A percentile compares a stretch with the other conserved stretches of the same genome.
phyloP scores from a whole-genome alignment of 1,140 invertebrate genomes.

The Anagrus nilaparvatae region DNA sequence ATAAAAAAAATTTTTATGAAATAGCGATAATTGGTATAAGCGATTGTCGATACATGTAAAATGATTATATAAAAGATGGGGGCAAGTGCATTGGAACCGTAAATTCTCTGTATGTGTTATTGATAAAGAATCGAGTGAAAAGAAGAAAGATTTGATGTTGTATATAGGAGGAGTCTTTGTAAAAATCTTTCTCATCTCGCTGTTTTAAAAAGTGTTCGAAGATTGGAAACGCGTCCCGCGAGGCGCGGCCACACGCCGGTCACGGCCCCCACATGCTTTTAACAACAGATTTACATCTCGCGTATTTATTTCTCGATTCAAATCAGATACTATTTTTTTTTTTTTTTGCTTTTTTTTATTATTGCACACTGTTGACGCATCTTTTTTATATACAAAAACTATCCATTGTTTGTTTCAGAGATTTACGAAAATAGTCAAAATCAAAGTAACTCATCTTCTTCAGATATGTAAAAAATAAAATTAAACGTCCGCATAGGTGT shows the following conservation, averaged over 20 bases:
- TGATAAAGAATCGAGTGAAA: neutral
- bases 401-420: neutral
- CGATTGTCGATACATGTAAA: too few relatives aligned
- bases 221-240: constrained; percentile 38
- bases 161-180: neutral
- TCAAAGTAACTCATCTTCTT: neutral
- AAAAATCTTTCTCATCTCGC: constrained; percentile 11
- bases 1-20: too few relatives aligned
- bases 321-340: too few relatives aligned
- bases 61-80: neutral
- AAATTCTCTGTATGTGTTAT: neutral
- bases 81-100: neutral
- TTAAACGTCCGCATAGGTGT: too few relatives aligned
- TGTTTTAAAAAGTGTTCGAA: neutral
- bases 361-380: too few relatives aligned
- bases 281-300: constrained; percentile 21
- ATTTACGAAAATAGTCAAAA: neutral
- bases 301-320: constrained; percentile 9
- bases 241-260: constrained; percentile 41
- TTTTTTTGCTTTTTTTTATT: too few relatives aligned
- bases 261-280: constrained; percentile 28
- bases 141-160: neutral
- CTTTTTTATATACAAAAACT: too few relatives aligned
- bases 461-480: too few relatives aligned
- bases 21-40: neutral